phyloP scores from a whole-genome alignment of 2,888 invertebrate species.

The Sphinx pinastri region DNA sequence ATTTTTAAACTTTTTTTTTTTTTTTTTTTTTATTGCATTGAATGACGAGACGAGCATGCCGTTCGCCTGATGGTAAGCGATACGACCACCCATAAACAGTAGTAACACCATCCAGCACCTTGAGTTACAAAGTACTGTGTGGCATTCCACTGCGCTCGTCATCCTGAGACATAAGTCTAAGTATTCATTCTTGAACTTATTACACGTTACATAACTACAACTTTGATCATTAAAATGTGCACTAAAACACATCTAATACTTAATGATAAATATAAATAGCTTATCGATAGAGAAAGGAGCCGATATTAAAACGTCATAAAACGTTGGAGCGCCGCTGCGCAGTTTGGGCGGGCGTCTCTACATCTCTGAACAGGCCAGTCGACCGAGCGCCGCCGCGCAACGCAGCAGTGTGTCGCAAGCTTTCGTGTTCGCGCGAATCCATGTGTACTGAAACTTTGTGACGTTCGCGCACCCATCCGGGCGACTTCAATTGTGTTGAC shows the following conservation, averaged over 20 bases:
- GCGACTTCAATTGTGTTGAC: background rate
- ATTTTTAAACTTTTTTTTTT: too few relatives aligned
- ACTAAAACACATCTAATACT: background rate
- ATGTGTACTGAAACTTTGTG: constrained; percentile 23
- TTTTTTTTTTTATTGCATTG: too few relatives aligned
- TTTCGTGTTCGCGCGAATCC: constrained; percentile 22
- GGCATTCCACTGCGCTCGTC: too few relatives aligned
- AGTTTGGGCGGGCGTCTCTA: constrained; percentile 49
- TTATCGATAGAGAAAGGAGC: constrained; percentile 35
- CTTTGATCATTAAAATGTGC: too few relatives aligned
- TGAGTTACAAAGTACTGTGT: too few relatives aligned
- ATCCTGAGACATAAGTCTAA: too few relatives aligned
- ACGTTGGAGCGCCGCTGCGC: constrained; percentile 47
- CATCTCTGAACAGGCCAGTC: constrained; percentile 52
- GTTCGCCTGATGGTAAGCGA: too few relatives aligned
- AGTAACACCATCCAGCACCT: too few relatives aligned
- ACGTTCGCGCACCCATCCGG: background rate
- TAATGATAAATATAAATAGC: constrained; percentile 21
- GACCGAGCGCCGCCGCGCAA: constrained; percentile 46
- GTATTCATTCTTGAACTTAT: too few relatives aligned
- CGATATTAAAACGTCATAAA: constrained; percentile 49
- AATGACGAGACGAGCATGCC: too few relatives aligned
- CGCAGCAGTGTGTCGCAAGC: constrained; percentile 36
- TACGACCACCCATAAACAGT: too few relatives aligned
- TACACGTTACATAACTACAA: too few relatives aligned